Evolutionary conservation across 2,797 vertebrate genomes (phyloP).

Genomic region (Kryptolebias ocellatus): DNA sequence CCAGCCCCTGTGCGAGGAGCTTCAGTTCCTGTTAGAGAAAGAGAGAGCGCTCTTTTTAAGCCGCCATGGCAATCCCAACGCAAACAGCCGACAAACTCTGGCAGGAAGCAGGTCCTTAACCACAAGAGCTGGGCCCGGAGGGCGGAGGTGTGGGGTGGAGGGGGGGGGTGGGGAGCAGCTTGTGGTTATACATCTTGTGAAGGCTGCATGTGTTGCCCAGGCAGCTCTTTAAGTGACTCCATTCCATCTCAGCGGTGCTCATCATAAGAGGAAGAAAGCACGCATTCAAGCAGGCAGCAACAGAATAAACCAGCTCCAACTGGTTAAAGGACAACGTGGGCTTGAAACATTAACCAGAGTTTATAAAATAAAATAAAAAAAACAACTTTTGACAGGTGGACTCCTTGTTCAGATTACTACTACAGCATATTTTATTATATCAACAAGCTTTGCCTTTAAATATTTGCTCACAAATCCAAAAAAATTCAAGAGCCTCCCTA

Average conservation of each 20-base stretch:
- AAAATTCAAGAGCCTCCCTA: slow-evolving; percentile 21
- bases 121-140: slow-evolving; percentile 57
- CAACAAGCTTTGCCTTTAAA: slow-evolving; percentile 39
- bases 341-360: slow-evolving; percentile 34
- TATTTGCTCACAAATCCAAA: slow-evolving; percentile 47
- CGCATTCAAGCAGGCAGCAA: slow-evolving; percentile 55
- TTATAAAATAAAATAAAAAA: slow-evolving; percentile 5
- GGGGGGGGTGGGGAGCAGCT: slow-evolving; percentile 44
- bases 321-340: slow-evolving; percentile 40
- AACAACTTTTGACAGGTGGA: slow-evolving; percentile 3
- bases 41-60: slow-evolving; percentile 59
- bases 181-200: slow-evolving; percentile 68
- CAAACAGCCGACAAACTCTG: slow-evolving; percentile 69
- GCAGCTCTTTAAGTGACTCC: slow-evolving; percentile 70
- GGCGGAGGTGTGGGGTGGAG: slow-evolving; percentile 36
- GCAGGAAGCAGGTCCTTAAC: slow-evolving; percentile 68
- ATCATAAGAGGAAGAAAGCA: slow-evolving; percentile 59
- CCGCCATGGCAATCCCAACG: slow-evolving; percentile 68
- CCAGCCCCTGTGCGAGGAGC: slow-evolving; percentile 48
- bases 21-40: slow-evolving; percentile 57
- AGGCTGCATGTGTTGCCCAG: slow-evolving; percentile 71
- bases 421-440: slow-evolving; percentile 13
- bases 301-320: slow-evolving; percentile 59
- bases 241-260: slow-evolving; percentile 70
- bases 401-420: slow-evolving; percentile 21